A percentile compares a stretch with the other conserved stretches of the same genome.
These are phyloP conservation scores for Urophycis tenuis DNA, from an alignment of 2,797 vertebrate genomes.

Conservation along the genomic window DNA sequence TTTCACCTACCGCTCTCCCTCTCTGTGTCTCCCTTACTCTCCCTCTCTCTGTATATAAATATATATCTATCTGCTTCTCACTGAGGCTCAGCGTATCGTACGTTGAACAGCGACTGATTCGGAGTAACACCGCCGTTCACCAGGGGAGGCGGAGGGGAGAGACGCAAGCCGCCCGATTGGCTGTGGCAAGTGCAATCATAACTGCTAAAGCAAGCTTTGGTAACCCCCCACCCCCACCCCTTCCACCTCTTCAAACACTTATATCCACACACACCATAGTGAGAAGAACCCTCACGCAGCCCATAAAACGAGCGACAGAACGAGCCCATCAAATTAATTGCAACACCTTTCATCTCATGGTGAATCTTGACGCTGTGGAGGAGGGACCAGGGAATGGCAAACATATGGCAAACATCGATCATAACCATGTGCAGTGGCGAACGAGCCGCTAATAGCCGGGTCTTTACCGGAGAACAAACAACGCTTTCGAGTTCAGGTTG, in stretches of 20 bases:
- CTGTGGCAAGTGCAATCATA: conserved; percentile 42
- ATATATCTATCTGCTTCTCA: background rate
- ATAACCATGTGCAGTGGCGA: background rate
- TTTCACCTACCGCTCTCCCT: conserved; percentile 34
- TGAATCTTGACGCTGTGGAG: background rate
- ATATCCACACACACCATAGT: conserved; percentile 30
- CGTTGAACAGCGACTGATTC: conserved; percentile 57
- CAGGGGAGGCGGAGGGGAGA: conserved; percentile 55
- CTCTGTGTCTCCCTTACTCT: conserved; percentile 17
- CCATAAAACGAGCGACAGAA: conserved; percentile 25
- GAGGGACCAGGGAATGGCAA: conserved; percentile 4
- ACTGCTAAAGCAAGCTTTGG: conserved; percentile 7
- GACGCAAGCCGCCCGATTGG: conserved; percentile 66
- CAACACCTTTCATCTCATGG: conserved; percentile 19
- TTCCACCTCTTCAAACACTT: conserved; percentile 19
- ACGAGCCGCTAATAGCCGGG: background rate
- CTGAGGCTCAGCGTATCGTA: background rate
- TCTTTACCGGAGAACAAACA: background rate
- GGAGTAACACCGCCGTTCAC: conserved; percentile 61
- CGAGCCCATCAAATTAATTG: background rate
- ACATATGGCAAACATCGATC: conserved; percentile 10
- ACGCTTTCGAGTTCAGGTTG: background rate
- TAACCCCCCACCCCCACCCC: background rate
- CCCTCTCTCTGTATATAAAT: conserved; percentile 40
- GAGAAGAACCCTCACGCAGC: conserved; percentile 32